These are phyloP conservation scores for Nebria salina DNA, from an alignment of 2,888 invertebrate genomes.

Conservation along the genomic window DNA sequence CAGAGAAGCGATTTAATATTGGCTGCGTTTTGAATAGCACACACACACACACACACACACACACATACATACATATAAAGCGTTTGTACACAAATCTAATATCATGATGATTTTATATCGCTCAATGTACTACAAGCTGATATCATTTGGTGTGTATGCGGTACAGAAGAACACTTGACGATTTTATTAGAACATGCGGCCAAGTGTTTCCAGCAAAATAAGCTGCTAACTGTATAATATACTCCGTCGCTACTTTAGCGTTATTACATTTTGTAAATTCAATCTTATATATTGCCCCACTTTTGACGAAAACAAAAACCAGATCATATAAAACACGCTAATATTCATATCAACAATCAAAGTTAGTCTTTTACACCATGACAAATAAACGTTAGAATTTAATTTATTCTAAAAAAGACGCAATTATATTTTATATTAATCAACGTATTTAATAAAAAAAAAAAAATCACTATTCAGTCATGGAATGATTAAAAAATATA, in stretches of 20 bases:
- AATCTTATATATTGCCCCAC: background rate
- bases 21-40: background rate
- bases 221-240: no score
- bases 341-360: no score
- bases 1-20: background rate
- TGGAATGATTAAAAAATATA: no score
- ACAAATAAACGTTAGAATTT: no score
- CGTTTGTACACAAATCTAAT: background rate
- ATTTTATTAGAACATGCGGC: background rate
- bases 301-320: background rate
- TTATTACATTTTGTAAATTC: background rate
- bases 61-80: background rate
- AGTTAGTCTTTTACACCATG: no score
- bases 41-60: background rate
- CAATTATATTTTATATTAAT: no score
- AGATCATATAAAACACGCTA: no score
- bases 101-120: background rate
- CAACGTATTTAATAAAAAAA: no score
- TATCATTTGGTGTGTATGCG: background rate
- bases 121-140: background rate
- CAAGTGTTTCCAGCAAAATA: background rate
- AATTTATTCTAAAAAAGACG: no score
- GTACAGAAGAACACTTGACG: background rate
- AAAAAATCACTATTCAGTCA: no score
- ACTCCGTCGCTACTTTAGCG: background rate